A percentile compares a stretch with the other conserved stretches of the same genome.
phyloP scores from a whole-genome alignment of 2,888 invertebrate species.

The Eupithecia inturbata region DNA sequence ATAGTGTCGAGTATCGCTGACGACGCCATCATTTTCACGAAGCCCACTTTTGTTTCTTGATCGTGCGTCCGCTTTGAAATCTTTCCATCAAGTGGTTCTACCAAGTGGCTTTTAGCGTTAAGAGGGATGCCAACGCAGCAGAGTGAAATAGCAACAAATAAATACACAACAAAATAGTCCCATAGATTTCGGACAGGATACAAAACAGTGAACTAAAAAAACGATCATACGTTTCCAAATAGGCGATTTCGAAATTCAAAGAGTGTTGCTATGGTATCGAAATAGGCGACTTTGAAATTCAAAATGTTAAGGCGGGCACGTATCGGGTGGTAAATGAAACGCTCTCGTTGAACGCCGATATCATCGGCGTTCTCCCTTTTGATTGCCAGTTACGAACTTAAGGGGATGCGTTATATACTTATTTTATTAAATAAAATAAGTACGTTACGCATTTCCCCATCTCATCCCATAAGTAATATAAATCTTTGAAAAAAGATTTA shows the following conservation, averaged over 20 bases:
- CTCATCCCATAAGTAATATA: no score
- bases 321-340: constrained; percentile 29
- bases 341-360: constrained; percentile 23
- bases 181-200: neutral
- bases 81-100: neutral
- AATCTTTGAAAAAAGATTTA: no score
- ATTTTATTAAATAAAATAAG: neutral
- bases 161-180: neutral
- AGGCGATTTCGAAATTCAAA: neutral
- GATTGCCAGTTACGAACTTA: constrained; percentile 35
- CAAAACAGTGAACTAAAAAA: neutral
- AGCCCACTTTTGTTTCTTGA: neutral
- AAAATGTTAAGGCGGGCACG: constrained; percentile 31
- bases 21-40: neutral
- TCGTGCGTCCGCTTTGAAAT: neutral
- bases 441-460: no score
- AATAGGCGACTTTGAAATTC: constrained; percentile 5
- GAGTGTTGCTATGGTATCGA: neutral
- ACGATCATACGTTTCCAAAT: neutral
- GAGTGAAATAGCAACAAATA: neutral
- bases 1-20: neutral
- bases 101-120: neutral
- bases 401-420: constrained; percentile 12
- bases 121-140: neutral
- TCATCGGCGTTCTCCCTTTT: constrained; percentile 29